Percentiles rank a stretch among this genome's conserved stretches.
Evolutionary conservation across 1,140 invertebrate genomes (phyloP).

Genomic region (Mercenaria mercenaria): DNA sequence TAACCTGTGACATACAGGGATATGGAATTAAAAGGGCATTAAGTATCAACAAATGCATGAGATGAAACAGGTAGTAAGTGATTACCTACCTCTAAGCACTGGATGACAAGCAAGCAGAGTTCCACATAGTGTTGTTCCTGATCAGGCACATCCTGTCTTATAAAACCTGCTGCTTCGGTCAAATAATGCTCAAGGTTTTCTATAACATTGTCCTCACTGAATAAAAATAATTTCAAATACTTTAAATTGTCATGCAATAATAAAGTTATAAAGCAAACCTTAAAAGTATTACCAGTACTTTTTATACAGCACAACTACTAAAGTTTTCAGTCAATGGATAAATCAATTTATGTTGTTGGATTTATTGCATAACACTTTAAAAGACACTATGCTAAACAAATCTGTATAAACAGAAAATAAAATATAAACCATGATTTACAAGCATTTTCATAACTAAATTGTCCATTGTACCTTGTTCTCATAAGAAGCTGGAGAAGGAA

Average conservation of each 20-base stretch:
- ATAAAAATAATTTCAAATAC: too few relatives aligned
- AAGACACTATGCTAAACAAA: too few relatives aligned
- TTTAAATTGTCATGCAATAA: background rate
- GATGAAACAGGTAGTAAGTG: too few relatives aligned
- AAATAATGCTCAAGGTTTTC: background rate
- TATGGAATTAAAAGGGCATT: too few relatives aligned
- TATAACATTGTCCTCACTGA: background rate
- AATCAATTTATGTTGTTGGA: too few relatives aligned
- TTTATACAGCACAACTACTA: background rate
- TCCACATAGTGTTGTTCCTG: constrained; percentile 24
- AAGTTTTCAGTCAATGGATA: background rate
- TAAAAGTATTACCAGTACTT: background rate
- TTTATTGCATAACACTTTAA: too few relatives aligned
- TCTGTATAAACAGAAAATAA: background rate
- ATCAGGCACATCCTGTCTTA: background rate
- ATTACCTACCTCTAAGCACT: constrained; percentile 80
- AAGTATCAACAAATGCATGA: too few relatives aligned
- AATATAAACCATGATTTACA: too few relatives aligned
- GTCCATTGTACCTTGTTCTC: constrained; percentile 68
- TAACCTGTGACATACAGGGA: too few relatives aligned
- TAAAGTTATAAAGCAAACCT: background rate
- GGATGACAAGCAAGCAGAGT: constrained; percentile 72
- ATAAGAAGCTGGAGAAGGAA: constrained; percentile 80
- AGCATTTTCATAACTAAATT: too few relatives aligned
- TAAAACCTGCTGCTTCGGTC: background rate